Percentiles rank a stretch among this genome's conserved stretches.
phyloP scores from a whole-genome alignment of 1,140 invertebrate genomes.

The Cyclargus thomasi region DNA sequence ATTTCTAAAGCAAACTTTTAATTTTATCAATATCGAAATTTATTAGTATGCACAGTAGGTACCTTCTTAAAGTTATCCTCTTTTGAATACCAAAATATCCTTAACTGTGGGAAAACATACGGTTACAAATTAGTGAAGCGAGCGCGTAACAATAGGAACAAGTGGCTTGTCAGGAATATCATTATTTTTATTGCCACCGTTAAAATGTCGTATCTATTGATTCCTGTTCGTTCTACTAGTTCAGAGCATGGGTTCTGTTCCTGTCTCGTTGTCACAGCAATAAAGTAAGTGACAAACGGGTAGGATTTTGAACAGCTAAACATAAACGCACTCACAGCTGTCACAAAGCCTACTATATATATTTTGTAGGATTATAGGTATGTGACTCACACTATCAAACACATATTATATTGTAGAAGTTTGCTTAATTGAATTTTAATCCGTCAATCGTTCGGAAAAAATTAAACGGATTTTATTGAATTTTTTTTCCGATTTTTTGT shows the following conservation, averaged over 20 bases:
- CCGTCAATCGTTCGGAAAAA: too few relatives aligned
- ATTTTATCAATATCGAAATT: background rate
- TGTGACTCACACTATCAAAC: too few relatives aligned
- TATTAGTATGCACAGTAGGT: background rate
- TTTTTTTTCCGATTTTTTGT: too few relatives aligned
- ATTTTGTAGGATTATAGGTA: too few relatives aligned
- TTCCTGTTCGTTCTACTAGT: background rate
- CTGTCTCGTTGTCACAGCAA: background rate
- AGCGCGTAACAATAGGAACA: background rate
- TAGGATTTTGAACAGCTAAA: background rate
- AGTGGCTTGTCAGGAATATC: background rate
- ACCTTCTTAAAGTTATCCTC: background rate
- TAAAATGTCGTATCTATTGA: background rate
- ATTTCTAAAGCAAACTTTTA: too few relatives aligned
- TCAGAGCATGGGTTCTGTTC: background rate
- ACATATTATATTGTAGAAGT: too few relatives aligned
- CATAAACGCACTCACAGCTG: background rate
- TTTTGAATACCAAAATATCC: background rate
- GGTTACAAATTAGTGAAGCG: background rate
- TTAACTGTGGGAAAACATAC: background rate
- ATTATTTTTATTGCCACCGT: slow-evolving; percentile 1
- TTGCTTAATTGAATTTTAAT: too few relatives aligned
- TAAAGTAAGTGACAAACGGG: background rate
- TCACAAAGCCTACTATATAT: background rate
- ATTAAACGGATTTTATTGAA: too few relatives aligned